Evolutionary conservation across 1,140 invertebrate species (phyloP).

Genomic region (Ptiloglossa arizonensis): DNA sequence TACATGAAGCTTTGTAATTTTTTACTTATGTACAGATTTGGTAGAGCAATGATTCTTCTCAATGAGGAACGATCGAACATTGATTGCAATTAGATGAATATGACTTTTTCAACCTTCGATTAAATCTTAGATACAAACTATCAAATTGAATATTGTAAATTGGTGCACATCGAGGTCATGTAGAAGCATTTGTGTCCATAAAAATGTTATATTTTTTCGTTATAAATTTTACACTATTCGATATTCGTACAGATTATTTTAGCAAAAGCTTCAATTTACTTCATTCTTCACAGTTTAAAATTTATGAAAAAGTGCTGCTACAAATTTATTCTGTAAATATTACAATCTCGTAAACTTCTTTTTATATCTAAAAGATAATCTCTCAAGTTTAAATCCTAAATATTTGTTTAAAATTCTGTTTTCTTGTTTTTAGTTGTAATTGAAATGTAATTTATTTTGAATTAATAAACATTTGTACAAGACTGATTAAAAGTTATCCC

Average conservation of each 20-base stretch:
- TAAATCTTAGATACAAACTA: constrained; percentile 11
- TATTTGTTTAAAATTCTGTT: too few relatives aligned
- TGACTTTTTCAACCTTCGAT: background rate
- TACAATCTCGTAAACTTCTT: too few relatives aligned
- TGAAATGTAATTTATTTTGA: too few relatives aligned
- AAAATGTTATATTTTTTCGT: background rate
- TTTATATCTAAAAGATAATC: too few relatives aligned
- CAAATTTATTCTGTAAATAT: constrained; percentile 3
- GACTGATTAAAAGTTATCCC: too few relatives aligned
- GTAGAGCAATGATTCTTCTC: constrained; percentile 11
- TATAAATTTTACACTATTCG: too few relatives aligned
- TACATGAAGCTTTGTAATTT: constrained; percentile 42
- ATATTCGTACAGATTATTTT: too few relatives aligned
- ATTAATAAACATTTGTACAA: too few relatives aligned
- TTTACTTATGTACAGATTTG: constrained; percentile 39
- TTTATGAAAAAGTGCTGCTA: background rate
- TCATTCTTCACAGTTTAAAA: background rate
- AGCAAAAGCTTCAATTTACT: too few relatives aligned
- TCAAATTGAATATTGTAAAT: constrained; percentile 27
- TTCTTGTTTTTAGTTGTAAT: too few relatives aligned
- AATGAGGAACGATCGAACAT: constrained; percentile 27
- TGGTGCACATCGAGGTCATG: background rate
- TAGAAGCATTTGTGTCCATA: constrained; percentile 5
- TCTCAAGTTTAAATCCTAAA: too few relatives aligned
- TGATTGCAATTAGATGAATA: constrained; percentile 4